Evolutionary conservation across 2,888 invertebrate genomes (phyloP).

Genomic region (Scaptomyza tumidula): DNA sequence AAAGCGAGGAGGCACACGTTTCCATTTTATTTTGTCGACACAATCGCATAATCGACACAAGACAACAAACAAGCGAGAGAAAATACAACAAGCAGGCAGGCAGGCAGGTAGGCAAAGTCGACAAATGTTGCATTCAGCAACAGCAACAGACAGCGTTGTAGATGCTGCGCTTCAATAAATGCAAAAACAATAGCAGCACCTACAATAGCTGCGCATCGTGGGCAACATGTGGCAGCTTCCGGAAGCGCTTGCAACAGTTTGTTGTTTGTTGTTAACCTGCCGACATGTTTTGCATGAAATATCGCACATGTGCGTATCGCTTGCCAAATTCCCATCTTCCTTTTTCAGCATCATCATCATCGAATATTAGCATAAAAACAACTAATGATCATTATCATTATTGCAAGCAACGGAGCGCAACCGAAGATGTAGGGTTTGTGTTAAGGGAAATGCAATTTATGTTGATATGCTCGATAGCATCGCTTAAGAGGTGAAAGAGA

Average conservation of each 20-base stretch:
- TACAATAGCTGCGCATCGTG: slow-evolving; percentile 38
- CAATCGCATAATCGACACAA: slow-evolving; percentile 63
- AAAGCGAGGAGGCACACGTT: slow-evolving; percentile 24
- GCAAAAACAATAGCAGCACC: slow-evolving; percentile 36
- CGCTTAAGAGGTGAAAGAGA: slow-evolving; percentile 37
- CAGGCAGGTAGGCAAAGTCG: slow-evolving; percentile 39
- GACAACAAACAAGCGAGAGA: slow-evolving; percentile 25
- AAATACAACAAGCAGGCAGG: background rate
- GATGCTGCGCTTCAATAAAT: slow-evolving; percentile 71
- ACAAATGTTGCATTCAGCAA: slow-evolving; percentile 63
- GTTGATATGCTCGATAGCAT: slow-evolving; percentile 60
- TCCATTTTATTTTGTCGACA: slow-evolving; percentile 51
- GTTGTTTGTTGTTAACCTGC: slow-evolving; percentile 36
- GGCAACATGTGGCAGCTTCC: slow-evolving; percentile 63
- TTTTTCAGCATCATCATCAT: slow-evolving; percentile 24
- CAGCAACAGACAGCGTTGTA: slow-evolving; percentile 31
- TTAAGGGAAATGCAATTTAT: slow-evolving; percentile 53
- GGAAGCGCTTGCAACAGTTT: slow-evolving; percentile 61
- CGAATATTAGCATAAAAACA: slow-evolving; percentile 39
- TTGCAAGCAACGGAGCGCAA: slow-evolving; percentile 63
- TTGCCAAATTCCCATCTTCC: slow-evolving; percentile 33
- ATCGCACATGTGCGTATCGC: slow-evolving; percentile 57
- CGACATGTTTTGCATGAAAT: slow-evolving; percentile 55
- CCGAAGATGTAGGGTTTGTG: slow-evolving; percentile 41
- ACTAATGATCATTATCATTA: slow-evolving; percentile 40